These are phyloP conservation scores for Amphipoea oculea DNA, from an alignment of 2,888 invertebrate genomes.

Conservation along the genomic window DNA sequence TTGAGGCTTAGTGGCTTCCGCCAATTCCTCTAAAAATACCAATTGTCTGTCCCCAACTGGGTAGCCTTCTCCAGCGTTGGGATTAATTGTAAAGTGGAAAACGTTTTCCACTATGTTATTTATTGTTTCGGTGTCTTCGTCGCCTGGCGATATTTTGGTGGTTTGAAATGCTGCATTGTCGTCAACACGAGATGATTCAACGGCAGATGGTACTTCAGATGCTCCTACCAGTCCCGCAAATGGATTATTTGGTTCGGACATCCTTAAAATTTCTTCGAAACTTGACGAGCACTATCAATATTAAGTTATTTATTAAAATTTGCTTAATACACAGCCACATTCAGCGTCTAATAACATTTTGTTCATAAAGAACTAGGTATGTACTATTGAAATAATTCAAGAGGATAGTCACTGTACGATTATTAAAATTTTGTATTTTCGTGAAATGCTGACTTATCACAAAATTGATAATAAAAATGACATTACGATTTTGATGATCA, in stretches of 20 bases:
- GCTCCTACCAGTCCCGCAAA: conserved; percentile 84
- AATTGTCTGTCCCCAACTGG: conserved; percentile 83
- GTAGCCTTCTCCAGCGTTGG: conserved; percentile 79
- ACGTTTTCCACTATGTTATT: conserved; percentile 92
- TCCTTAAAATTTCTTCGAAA: conserved; percentile 61
- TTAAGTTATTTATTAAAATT: conserved; percentile 46
- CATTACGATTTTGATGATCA: conserved; percentile 65
- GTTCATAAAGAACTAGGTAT: conserved; percentile 37
- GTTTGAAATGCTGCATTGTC: conserved; percentile 71
- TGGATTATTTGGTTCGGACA: conserved; percentile 87
- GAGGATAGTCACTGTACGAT: conserved; percentile 25
- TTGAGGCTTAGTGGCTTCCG: conserved; percentile 85
- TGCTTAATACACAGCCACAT: conserved; percentile 43
- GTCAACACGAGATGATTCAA: conserved; percentile 72
- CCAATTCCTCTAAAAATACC: conserved; percentile 92
- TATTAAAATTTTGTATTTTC: conserved; percentile 56
- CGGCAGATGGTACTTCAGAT: conserved; percentile 73
- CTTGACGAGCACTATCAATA: conserved; percentile 56
- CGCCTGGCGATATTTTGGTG: conserved; percentile 72
- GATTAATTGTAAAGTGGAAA: conserved; percentile 93
- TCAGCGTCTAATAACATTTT: conserved; percentile 54
- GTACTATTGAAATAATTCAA: conserved; percentile 39
- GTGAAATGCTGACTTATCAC: conserved; percentile 74
- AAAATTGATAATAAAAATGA: conserved; percentile 73
- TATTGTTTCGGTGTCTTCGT: conserved; percentile 80